A percentile compares a stretch with the other conserved stretches of the same genome.
phyloP scores from a whole-genome alignment of 2,797 vertebrate species.

The Lithobates sylvaticus region DNA sequence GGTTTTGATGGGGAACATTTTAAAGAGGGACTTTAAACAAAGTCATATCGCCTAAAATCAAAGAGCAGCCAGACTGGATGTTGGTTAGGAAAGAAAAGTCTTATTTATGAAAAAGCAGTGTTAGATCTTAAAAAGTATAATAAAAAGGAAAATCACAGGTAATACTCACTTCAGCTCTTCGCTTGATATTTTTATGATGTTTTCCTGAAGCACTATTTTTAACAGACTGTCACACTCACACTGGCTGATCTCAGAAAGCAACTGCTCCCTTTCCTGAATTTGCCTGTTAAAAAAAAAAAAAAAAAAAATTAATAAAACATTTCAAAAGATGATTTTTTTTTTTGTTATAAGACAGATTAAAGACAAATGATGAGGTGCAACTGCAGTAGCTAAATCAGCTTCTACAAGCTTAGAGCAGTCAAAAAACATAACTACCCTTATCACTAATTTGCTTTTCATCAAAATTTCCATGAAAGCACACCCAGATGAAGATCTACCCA shows the following conservation, averaged over 20 bases:
- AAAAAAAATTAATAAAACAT: neutral
- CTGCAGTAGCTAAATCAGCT: neutral
- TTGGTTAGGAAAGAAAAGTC: too few species aligned
- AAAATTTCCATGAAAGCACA: too few species aligned
- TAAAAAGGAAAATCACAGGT: too few species aligned
- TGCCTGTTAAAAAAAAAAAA: constrained; percentile 73
- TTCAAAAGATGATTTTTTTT: neutral
- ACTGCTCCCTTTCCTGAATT: constrained; percentile 82
- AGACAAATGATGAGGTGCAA: neutral
- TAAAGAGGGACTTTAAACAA: too few species aligned
- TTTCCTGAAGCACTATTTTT: constrained; percentile 80
- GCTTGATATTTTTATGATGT: constrained; percentile 73
- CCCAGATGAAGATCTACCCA: too few species aligned
- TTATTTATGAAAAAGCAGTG: too few species aligned
- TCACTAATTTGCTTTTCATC: too few species aligned
- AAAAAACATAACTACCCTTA: too few species aligned
- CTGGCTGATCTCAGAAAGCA: constrained; percentile 80
- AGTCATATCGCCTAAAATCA: too few species aligned
- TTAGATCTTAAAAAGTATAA: neutral
- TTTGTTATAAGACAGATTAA: neutral
- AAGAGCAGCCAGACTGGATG: too few species aligned
- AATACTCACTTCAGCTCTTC: constrained; percentile 82
- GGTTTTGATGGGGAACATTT: too few species aligned
- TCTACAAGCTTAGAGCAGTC: neutral
- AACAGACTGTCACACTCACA: constrained; percentile 80